Evolutionary conservation across 2,113 vertebrate species (phyloP), one percentile per base, ranked within the genome.

Genomic region (Coturnix japonica): DNA sequence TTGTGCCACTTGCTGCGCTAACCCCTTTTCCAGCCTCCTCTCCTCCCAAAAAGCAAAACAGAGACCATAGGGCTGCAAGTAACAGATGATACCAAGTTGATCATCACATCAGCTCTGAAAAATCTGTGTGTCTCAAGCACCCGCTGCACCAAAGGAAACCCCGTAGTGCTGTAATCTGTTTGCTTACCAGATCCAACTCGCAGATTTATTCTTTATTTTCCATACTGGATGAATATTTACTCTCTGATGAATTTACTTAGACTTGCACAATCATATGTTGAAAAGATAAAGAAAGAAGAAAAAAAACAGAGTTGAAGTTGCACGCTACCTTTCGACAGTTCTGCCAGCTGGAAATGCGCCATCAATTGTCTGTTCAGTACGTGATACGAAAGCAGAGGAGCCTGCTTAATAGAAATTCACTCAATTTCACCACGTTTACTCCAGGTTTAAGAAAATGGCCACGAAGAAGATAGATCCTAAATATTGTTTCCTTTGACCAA

Each of bases 301-400:
- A 46, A 56, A 85, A 89, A 81, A 44, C 41, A n/a, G 87, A 63
- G 81, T 2, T 85, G 81, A 95, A 96, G 86, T 88, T 37, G 60
- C 51, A 74, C 7, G 65, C 91, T 91, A 96, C 97, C 95, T 93
- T 96, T 91, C n/a, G 1, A 90, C 74, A 81, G 76, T 74, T 90
- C 78, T 92, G 91, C 94, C 96, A 96, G 91, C 77, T 96, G 95
- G 94, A 97, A 92, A 85, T 39, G 82, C 12, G 85, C 91, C 95
- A 95, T 91, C 91, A 93, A 80, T 87, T 92, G 87, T 96, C 94
- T 97, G 90, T 67, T 90, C 41, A 1, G 30, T 92, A 93, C 53
- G 59, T 94, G 90, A 94, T 20, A 35, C 8, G 89, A 96, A 81
- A 91, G 80, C 84, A 73, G 87, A 90, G 22, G 37, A 92, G 94